These are phyloP conservation scores for Melinaea menophilus DNA, from an alignment of 2,888 invertebrate species.

Conservation along the genomic window DNA sequence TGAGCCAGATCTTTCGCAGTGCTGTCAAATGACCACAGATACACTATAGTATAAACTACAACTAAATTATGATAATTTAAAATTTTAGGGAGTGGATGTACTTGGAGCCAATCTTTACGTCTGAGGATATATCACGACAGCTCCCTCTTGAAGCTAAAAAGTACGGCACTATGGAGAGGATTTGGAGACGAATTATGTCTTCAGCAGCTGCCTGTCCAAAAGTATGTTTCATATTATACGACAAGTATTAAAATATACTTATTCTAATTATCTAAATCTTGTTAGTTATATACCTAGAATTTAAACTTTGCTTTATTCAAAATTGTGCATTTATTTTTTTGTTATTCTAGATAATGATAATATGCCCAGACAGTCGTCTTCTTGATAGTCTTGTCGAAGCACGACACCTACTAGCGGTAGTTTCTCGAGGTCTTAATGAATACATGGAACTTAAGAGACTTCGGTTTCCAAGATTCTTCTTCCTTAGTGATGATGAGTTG, in stretches of 20 bases:
- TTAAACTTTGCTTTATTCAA: constrained; percentile 19
- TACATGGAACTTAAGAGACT: constrained; percentile 87
- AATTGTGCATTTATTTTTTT: background rate
- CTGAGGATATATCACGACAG: constrained; percentile 88
- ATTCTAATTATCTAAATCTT: background rate
- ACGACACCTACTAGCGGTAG: constrained; percentile 82
- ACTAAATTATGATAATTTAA: too few relatives aligned
- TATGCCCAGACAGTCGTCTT: constrained; percentile 80
- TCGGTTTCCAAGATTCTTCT: constrained; percentile 86
- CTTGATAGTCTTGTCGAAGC: constrained; percentile 84
- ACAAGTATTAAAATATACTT: background rate
- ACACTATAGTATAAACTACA: too few relatives aligned
- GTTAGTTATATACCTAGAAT: background rate
- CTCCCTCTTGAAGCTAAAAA: constrained; percentile 88
- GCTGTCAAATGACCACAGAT: too few relatives aligned
- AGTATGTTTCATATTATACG: constrained; percentile 53
- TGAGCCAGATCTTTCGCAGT: too few relatives aligned
- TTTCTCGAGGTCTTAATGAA: constrained; percentile 85
- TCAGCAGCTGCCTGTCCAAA: constrained; percentile 82
- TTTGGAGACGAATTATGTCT: constrained; percentile 88
- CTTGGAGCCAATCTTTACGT: constrained; percentile 88
- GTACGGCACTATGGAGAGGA: constrained; percentile 86
- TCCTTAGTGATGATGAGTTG: constrained; percentile 90
- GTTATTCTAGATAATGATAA: constrained; percentile 77
- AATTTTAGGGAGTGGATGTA: constrained; percentile 86